These are phyloP conservation scores for Formica aserva DNA, from an alignment of 2,888 invertebrate species.

Conservation along the genomic window DNA sequence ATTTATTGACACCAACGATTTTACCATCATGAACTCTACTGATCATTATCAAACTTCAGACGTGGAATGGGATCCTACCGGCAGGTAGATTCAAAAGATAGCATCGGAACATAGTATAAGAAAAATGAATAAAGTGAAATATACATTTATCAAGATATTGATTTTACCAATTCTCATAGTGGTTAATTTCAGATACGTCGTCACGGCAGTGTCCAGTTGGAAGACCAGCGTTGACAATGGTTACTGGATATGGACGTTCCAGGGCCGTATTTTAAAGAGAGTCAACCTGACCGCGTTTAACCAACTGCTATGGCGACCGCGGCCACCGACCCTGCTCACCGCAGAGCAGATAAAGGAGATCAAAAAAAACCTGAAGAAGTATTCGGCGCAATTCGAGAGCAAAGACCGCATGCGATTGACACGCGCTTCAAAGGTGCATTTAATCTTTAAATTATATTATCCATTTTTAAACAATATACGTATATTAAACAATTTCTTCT, in stretches of 20 bases:
- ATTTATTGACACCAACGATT: conserved; percentile 98
- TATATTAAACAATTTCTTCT: neutral
- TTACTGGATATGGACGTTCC: conserved; percentile 99
- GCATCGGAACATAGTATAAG: neutral
- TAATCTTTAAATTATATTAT: neutral
- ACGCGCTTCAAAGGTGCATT: conserved; percentile 93
- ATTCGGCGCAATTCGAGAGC: conserved; percentile 97
- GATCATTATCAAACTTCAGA: conserved; percentile 98
- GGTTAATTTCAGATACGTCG: conserved; percentile 90
- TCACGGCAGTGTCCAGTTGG: conserved; percentile 97
- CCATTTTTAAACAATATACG: too few species aligned
- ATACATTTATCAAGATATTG: neutral
- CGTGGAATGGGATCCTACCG: conserved; percentile 99
- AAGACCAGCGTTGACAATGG: conserved; percentile 97
- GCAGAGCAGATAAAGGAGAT: conserved; percentile 97
- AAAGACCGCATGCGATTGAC: conserved; percentile 97
- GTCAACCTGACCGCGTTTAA: conserved; percentile 97
- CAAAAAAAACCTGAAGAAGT: conserved; percentile 99
- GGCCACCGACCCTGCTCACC: conserved; percentile 94
- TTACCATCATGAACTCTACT: conserved; percentile 96
- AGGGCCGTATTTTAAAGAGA: conserved; percentile 92
- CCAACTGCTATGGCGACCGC: conserved; percentile 98
- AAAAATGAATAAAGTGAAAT: neutral
- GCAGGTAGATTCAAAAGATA: conserved; percentile 87
- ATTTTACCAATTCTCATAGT: neutral